A percentile compares a stretch with the other conserved stretches of the same genome.
phyloP scores from a whole-genome alignment of 2,888 invertebrate genomes.

The Dicycla oo region DNA sequence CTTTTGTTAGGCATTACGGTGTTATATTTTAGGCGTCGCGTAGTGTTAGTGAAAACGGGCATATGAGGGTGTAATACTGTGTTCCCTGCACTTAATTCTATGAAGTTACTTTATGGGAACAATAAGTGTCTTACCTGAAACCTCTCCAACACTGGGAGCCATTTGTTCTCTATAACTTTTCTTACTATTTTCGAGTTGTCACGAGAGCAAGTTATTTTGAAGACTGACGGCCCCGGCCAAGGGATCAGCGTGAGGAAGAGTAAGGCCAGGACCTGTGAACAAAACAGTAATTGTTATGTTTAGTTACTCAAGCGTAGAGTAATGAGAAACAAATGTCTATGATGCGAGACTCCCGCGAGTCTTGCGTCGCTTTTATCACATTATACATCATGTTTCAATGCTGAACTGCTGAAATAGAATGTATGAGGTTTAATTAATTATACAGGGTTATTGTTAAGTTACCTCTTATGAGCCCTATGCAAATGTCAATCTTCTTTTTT shows the following conservation, averaged over 20 bases:
- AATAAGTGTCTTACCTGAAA: conserved; percentile 90
- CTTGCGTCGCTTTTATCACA: background rate
- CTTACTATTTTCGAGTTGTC: conserved; percentile 97
- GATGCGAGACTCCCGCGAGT: background rate
- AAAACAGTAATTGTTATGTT: conserved; percentile 10
- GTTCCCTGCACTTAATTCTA: background rate
- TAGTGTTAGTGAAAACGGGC: background rate
- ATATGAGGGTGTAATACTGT: background rate
- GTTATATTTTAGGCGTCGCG: background rate
- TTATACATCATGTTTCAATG: background rate
- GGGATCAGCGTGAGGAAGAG: conserved; percentile 95
- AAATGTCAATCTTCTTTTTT: no score
- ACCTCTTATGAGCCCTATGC: no score
- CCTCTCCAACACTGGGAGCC: conserved; percentile 96
- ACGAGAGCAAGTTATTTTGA: conserved; percentile 96
- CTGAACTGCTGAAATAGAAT: background rate
- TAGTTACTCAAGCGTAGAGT: background rate
- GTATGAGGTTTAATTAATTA: background rate
- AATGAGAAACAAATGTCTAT: background rate
- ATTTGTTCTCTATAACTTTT: conserved; percentile 97
- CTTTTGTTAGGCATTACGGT: background rate
- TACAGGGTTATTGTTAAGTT: no score
- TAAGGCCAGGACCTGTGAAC: conserved; percentile 93
- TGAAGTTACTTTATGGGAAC: background rate
- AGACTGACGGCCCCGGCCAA: conserved; percentile 96